These are phyloP conservation scores for Neoaliturus tenellus DNA, from an alignment of 2,888 invertebrate species.

Conservation along the genomic window DNA sequence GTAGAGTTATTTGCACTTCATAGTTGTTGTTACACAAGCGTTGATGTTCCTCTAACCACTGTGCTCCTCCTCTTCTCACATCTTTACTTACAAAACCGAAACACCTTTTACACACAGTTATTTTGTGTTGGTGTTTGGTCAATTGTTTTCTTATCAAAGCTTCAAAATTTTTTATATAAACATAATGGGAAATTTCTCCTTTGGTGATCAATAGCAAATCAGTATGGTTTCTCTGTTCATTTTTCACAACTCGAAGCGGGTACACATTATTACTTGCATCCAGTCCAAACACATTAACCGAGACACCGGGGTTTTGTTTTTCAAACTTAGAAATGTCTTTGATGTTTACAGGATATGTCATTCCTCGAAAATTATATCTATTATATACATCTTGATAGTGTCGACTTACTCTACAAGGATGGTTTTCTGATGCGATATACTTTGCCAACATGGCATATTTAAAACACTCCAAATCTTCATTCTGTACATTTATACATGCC, in stretches of 20 bases:
- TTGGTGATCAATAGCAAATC: conserved; percentile 1
- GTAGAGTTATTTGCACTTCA: not conserved
- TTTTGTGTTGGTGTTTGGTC: too few species aligned
- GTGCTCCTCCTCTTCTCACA: not conserved
- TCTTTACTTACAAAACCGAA: not conserved
- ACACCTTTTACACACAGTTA: conserved; percentile 48
- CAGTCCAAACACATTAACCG: not conserved
- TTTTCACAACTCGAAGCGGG: not conserved
- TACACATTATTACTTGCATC: not conserved
- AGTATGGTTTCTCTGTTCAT: not conserved
- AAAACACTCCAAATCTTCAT: conserved; percentile 4
- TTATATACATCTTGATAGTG: not conserved
- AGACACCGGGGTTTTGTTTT: not conserved
- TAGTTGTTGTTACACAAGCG: not conserved
- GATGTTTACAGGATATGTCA: not conserved
- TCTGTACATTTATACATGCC: conserved; percentile 22
- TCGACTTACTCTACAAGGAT: not conserved
- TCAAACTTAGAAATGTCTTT: not conserved
- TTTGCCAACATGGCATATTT: conserved; percentile 34
- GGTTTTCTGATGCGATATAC: conserved; percentile 65
- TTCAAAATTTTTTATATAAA: not conserved
- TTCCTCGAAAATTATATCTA: not conserved
- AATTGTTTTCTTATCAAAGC: too few species aligned
- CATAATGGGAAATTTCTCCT: not conserved
- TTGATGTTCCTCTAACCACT: not conserved